Evolutionary conservation across 2,888 invertebrate genomes (phyloP).

Genomic region (Stenichneumon culpator): DNA sequence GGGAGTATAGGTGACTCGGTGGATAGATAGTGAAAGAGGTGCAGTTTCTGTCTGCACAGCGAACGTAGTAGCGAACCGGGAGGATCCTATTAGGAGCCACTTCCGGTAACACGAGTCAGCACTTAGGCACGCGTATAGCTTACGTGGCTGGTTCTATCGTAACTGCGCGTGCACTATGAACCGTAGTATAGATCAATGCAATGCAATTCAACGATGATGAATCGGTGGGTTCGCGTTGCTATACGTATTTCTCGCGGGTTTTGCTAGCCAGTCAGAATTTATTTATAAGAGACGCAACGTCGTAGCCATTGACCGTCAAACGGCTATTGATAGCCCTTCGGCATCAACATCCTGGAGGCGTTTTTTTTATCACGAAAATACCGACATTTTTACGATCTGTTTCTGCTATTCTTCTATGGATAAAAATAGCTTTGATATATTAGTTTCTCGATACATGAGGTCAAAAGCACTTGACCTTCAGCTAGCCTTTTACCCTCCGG

Average conservation of each 20-base stretch:
- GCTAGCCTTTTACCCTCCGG: not conserved
- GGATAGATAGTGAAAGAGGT: conserved; percentile 12
- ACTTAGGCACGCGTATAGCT: conserved; percentile 77
- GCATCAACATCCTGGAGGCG: not conserved
- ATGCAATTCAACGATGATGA: conserved; percentile 28
- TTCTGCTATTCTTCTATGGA: too few relatives aligned
- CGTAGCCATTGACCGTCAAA: not conserved
- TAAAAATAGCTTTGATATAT: not conserved
- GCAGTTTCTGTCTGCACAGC: conserved; percentile 17
- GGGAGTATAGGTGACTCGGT: conserved; percentile 24
- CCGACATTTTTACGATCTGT: not conserved
- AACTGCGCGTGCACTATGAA: conserved; percentile 43
- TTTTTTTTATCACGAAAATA: not conserved
- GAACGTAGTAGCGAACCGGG: conserved; percentile 29
- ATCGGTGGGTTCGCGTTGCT: not conserved
- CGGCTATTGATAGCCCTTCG: conserved; percentile 13
- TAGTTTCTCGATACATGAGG: not conserved
- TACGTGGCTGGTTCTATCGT: conserved; percentile 64
- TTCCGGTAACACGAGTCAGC: conserved; percentile 84
- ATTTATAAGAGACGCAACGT: conserved; percentile 31
- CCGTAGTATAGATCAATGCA: conserved; percentile 16
- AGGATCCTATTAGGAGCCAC: conserved; percentile 78
- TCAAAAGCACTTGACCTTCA: not conserved
- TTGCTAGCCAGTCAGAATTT: conserved; percentile 2
- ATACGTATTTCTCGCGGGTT: conserved; percentile 3